These are phyloP conservation scores for Crax fasciolata DNA, from an alignment of 2,797 vertebrate species.

Conservation along the genomic window DNA sequence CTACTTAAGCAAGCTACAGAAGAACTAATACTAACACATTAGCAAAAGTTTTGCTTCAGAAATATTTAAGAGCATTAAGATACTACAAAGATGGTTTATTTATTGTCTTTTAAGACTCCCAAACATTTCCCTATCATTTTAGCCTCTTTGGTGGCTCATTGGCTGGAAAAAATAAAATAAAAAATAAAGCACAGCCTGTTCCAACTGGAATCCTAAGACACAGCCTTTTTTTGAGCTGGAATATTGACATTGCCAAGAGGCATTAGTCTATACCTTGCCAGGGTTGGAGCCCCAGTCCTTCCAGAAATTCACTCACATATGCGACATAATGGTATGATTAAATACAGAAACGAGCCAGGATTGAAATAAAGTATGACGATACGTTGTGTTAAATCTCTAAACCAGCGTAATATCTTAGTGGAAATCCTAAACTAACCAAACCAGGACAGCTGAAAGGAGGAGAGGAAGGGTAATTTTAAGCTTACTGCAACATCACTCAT, in stretches of 20 bases:
- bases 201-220: neutral
- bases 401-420: neutral
- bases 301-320: neutral
- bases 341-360: neutral
- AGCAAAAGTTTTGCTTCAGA: slow-evolving; percentile 48
- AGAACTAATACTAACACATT: slow-evolving; percentile 71
- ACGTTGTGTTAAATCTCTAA: neutral
- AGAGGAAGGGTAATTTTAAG: neutral
- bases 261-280: neutral
- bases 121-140: slow-evolving; percentile 20
- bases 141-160: neutral
- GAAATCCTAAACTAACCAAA: neutral
- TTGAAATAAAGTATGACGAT: slow-evolving; percentile 26
- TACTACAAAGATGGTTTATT: slow-evolving; percentile 27
- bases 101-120: slow-evolving; percentile 22
- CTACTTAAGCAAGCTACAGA: slow-evolving; percentile 63
- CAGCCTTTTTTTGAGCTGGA: neutral
- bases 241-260: slow-evolving; percentile 21
- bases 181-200: neutral
- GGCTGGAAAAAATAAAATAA: neutral
- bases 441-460: neutral
- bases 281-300: neutral
- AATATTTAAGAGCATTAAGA: slow-evolving; percentile 51
- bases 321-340: neutral
- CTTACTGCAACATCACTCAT: neutral